Evolutionary conservation across 2,888 invertebrate species (phyloP), one percentile per base, ranked within the genome.

Genomic region (Megamerina dolium): DNA sequence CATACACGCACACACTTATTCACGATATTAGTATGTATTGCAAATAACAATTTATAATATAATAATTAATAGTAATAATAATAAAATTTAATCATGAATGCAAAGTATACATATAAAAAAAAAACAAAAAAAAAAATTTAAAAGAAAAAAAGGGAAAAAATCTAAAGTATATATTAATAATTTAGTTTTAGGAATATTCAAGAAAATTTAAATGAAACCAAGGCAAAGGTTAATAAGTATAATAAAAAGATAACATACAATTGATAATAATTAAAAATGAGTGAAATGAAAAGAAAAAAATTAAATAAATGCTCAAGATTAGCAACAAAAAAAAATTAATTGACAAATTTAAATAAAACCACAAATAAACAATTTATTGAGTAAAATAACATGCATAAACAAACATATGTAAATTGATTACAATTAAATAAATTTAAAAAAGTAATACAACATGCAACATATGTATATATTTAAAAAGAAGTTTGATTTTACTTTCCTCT

Each of bases 291-390:
- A 23, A 8, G 23, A 23, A 23, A 10, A 23, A 8, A n/a, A n/a
- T n/a, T n/a, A n/a, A n/a, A 23, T 23, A 8, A 23, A 23, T 10
- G 10, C 6, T 23, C 10, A 23, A 23, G 6, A 8, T 23, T 8
- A 23, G 10, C 10, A 23, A 23, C 23, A 23, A 23, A 23, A 23
- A 23, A 6, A 8, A 10, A 6, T 23, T 10, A 23, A 23, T 23
- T 23, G 6, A 23, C 8, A 6, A 61, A 58, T 60, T 59, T 58
- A 57, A 37, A 56, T 51, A 57, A 46, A 43, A 40, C 47, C 37
- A 49, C 43, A 29, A 48, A 53, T 29, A 43, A 17, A 21, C 37
- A 45, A 26, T 19, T 30, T 43, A 44, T 37, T 23, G 6, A 23
- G 6, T 26, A 30, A 17, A 37, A 17, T 23, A 21, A 26, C 45